A percentile compares a stretch with the other conserved stretches of the same genome.
Evolutionary conservation across 2,888 invertebrate genomes (phyloP).

Genomic region (Scaptomyza cyrtandrae): DNA sequence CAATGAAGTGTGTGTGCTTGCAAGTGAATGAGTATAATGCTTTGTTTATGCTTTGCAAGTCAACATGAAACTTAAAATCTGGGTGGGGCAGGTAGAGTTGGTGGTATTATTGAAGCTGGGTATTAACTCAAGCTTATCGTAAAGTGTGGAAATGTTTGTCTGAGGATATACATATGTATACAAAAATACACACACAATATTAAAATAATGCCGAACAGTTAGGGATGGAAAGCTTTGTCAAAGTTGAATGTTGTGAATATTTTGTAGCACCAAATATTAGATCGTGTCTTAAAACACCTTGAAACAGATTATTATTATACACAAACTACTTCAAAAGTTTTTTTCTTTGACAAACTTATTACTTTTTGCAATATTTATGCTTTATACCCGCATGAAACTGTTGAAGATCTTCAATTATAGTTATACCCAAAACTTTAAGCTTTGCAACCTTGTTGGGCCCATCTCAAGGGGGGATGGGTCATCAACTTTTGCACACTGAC

Average conservation of each 20-base stretch:
- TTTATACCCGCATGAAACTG: neutral
- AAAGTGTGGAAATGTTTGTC: conserved; percentile 27
- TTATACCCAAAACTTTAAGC: conserved; percentile 7
- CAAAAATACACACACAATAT: conserved; percentile 12
- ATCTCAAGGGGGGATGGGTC: neutral
- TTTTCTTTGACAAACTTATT: neutral
- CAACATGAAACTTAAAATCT: conserved; percentile 57
- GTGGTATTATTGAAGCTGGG: neutral
- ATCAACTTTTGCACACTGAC: conserved; percentile 17
- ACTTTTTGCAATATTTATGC: neutral
- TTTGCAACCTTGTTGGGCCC: neutral
- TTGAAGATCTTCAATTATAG: conserved; percentile 16
- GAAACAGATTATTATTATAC: neutral
- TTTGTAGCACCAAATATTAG: neutral
- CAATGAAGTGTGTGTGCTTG: conserved; percentile 66
- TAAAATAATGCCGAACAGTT: conserved; percentile 48
- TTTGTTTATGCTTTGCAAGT: conserved; percentile 61
- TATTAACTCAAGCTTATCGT: too few species aligned
- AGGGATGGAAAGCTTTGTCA: conserved; percentile 44
- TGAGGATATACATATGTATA: conserved; percentile 19
- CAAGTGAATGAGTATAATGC: conserved; percentile 72
- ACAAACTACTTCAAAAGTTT: neutral
- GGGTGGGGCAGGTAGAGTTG: conserved; percentile 1
- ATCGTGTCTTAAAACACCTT: neutral
- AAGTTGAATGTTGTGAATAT: conserved; percentile 53